Percentiles rank a stretch among this genome's conserved stretches.
Evolutionary conservation across 35 echinoderm and acorn worm genomes (phyloP).

Genomic region (Strongylocentrotus purpuratus): DNA sequence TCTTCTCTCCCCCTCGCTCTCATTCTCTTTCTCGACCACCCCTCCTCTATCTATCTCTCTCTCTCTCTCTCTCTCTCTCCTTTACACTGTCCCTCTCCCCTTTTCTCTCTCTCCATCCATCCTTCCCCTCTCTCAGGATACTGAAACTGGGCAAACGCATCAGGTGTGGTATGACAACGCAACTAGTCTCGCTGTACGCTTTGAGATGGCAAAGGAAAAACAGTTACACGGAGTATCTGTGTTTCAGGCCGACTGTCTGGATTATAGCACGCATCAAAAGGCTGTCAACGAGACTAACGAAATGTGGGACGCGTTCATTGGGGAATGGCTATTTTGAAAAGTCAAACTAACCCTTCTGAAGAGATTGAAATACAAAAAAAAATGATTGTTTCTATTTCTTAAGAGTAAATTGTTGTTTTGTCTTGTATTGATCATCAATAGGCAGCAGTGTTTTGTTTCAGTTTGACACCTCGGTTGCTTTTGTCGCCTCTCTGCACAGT

Average conservation of each 20-base stretch:
- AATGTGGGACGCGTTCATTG: constrained; percentile 71
- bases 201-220: constrained; percentile 47
- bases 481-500: too few species aligned
- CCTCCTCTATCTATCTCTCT: too few species aligned
- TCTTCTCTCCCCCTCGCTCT: too few species aligned
- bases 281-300: constrained; percentile 54
- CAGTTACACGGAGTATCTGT: constrained; percentile 53
- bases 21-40: too few species aligned
- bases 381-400: too few species aligned
- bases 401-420: too few species aligned
- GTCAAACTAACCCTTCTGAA: too few species aligned
- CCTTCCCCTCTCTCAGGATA: not conserved
- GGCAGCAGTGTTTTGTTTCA: too few species aligned
- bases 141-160: not conserved
- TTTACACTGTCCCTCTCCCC: not conserved
- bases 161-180: constrained; percentile 82
- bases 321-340: not conserved
- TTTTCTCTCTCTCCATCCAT: not conserved
- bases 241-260: constrained; percentile 65
- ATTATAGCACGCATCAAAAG: constrained; percentile 58
- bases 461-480: too few species aligned
- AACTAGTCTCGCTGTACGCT: constrained; percentile 37
- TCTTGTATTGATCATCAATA: too few species aligned
- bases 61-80: too few species aligned
- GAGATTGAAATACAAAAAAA: too few species aligned